Evolutionary conservation across 2,888 invertebrate species (phyloP), one percentile per base, ranked within the genome.

Genomic region (Drosophila monieri): DNA sequence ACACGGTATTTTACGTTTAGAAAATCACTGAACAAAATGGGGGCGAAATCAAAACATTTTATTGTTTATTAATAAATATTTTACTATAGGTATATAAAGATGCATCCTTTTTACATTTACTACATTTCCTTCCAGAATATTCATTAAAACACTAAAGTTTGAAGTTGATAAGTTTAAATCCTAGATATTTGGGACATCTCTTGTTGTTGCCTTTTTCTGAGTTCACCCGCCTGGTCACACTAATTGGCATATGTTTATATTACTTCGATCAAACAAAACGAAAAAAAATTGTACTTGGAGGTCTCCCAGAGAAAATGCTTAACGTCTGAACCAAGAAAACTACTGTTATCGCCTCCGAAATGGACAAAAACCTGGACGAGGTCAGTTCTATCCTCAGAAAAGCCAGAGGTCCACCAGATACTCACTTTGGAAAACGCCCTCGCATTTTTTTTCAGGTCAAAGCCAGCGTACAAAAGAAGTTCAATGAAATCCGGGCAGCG

Each of bases 401-500:
- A n/a, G 5, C 1, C n/a, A 14, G 10, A 3, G 0, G 2, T 9
- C 15, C 6, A 1, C 1, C 1, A 4, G 6, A 6, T 6, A 9
- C 5, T 1, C 1, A 12, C 5, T 18, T 4, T 10, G 21, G 43
- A 1, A 12, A 43, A 6, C 39, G 21, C 44, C 14, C 21, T 12
- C 21, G 4, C 10, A 9, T 43, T 37, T 14, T 52, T 52, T 49
- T 75, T 14, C 71, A 92, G 91, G 78, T 92, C 35, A 91, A 91
- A 84, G 60, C 76, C 70, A 86, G 88, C 77, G 91, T 92, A 37
- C 88, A 89, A 62, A 81, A 88, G 21, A 90, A 90, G 76, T 92
- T 92, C 61, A 88, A 83, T 52, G 88, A 90, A 71, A 75, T 92
- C 18, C 89, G 90, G 14, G 88, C 91, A 35, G 90, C 92, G 1